Percentiles rank a stretch among this genome's conserved stretches.
phyloP scores from a whole-genome alignment of 1,140 invertebrate species.

The Geopemphigus sp. region DNA sequence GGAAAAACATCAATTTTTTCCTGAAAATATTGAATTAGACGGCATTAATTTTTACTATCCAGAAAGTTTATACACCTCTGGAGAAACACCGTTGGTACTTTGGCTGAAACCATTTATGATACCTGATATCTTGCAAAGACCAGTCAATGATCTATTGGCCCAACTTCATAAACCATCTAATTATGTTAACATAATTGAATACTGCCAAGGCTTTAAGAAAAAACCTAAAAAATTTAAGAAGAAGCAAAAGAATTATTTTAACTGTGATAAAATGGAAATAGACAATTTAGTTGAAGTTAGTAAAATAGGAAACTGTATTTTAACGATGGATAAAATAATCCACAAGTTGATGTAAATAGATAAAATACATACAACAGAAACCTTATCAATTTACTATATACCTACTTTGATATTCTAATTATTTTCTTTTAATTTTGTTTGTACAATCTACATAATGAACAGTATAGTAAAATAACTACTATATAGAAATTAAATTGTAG shows the following conservation, averaged over 20 bases:
- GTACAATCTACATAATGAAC: no score
- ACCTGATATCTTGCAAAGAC: constrained; percentile 45
- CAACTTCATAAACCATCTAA: neutral
- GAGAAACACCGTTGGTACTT: constrained; percentile 77
- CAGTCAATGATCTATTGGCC: constrained; percentile 3
- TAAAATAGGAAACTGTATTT: neutral
- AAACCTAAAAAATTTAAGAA: constrained; percentile 25
- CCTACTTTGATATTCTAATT: no score
- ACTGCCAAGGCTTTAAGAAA: constrained; percentile 1
- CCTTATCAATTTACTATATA: neutral
- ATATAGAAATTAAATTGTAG: no score
- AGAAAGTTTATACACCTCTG: constrained; percentile 71
- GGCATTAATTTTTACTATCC: constrained; percentile 82
- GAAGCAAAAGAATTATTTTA: neutral
- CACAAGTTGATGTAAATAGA: neutral
- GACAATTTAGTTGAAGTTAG: constrained; percentile 41
- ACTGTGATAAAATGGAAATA: constrained; percentile 40
- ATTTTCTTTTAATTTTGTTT: no score
- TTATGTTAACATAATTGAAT: constrained; percentile 32
- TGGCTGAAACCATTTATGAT: constrained; percentile 53
- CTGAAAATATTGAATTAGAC: constrained; percentile 57
- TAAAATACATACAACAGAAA: neutral
- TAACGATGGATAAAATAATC: no score
- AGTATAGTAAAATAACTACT: no score
- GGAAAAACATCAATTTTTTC: constrained; percentile 31